phyloP scores from a whole-genome alignment of 2,797 vertebrate genomes.

The Spinibarbus caldwelli region DNA sequence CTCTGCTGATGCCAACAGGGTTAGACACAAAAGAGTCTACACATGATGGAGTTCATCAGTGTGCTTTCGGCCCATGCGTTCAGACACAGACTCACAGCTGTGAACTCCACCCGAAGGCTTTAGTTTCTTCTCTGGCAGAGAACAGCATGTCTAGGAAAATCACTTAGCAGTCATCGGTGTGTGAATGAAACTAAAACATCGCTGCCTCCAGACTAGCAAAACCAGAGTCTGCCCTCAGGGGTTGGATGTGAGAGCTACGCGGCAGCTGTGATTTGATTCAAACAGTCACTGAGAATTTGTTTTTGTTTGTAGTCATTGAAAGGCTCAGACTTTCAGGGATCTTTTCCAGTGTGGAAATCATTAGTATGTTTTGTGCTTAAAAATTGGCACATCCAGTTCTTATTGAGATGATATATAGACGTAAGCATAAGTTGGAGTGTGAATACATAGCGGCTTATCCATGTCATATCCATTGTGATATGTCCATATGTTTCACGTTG shows the following conservation, averaged over 20 bases:
- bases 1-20: conserved; percentile 69
- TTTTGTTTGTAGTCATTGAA: conserved; percentile 45
- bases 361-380: conserved; percentile 21
- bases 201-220: conserved; percentile 17
- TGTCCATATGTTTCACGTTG: neutral
- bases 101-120: conserved; percentile 72
- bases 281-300: conserved; percentile 33
- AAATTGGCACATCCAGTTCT: neutral
- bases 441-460: neutral
- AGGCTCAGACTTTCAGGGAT: conserved; percentile 11
- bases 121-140: conserved; percentile 70
- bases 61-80: conserved; percentile 64
- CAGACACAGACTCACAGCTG: conserved; percentile 68
- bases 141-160: conserved; percentile 70
- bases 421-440: neutral
- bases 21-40: conserved; percentile 65
- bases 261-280: conserved; percentile 42
- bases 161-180: conserved; percentile 66
- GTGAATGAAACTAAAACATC: conserved; percentile 53
- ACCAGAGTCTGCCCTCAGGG: conserved; percentile 16
- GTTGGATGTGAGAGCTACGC: conserved; percentile 47
- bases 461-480: neutral
- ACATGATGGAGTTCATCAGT: conserved; percentile 50
- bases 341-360: conserved; percentile 28
- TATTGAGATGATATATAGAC: neutral